phyloP scores from a whole-genome alignment of 2,797 vertebrate species.

The Melanogrammus aeglefinus region DNA sequence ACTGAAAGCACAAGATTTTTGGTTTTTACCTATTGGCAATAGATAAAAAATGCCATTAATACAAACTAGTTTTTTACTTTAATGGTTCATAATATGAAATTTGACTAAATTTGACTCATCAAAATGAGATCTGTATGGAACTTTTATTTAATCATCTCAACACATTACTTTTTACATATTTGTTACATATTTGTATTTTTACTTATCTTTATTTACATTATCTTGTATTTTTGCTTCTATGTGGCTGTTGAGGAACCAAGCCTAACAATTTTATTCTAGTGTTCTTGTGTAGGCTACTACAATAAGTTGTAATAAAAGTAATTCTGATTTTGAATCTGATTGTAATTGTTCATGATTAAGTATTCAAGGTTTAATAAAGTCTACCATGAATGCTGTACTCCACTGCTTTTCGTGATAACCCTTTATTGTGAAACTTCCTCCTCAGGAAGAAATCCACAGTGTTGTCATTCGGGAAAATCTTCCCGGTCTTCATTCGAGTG shows the following conservation, averaged over 20 bases:
- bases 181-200: no score
- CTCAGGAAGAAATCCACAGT: background rate
- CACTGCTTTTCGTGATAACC: background rate
- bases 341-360: background rate
- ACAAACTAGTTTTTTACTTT: no score
- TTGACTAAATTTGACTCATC: no score
- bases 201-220: background rate
- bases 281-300: no score
- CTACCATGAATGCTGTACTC: background rate
- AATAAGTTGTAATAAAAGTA: no score
- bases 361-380: background rate
- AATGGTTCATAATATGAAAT: no score
- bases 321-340: no score
- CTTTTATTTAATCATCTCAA: background rate
- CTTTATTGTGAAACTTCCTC: background rate
- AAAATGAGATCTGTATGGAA: background rate
- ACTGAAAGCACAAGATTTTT: background rate
- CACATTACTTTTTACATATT: no score
- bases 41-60: background rate
- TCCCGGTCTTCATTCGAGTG: background rate
- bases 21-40: background rate
- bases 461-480: constrained; percentile 56
- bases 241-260: no score
- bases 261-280: no score
- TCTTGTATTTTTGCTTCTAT: no score